Base-by-base conservation (phyloP, 2,888 invertebrate species). In the Agriopis leucophaearia region DNA sequence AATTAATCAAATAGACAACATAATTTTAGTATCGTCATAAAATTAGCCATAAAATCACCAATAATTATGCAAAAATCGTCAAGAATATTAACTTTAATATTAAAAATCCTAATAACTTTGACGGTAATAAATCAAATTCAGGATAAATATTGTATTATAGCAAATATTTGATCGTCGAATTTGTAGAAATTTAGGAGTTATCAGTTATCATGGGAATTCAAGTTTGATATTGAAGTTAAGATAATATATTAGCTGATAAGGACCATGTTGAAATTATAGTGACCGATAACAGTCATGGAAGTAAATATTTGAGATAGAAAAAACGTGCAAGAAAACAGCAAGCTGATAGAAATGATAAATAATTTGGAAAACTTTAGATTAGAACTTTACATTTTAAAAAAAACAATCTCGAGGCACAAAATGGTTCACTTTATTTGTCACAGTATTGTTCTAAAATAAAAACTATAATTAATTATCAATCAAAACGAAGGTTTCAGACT, bases 221-320 rank as follows among this genome's bases (percentile, higher is more conserved):
- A 59, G 70, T 58, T 58, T 58, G 42, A 56, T 66, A 67, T 67
- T 63, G 50, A 56, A 51, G 15, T 78, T 78, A 71, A 71, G 58
- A 51, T 67, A 71, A 71, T 56, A 51, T 67, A 71, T 18, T 56
- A 59, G 42, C 55, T 15, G 78, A 82, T 78, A 78, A 75, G 67
- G 62, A 61, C 71, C 76, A 78, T 75, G 71, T 69, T 57, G 69
- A 74, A 70, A 78, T 78, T 74, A 72, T 71, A 71, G 74, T 82
- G 82, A 82, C 82, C 82, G 82, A 83, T 83, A 83, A 78, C 62
- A 12, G 40, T 12, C 12, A 50, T n/a, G 38, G 27, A 47, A 56
- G 10, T 6, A 66, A 69, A 13, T 48, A 58, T 51, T 56, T 51
- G 44, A 59, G 18, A 64, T 27, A 55, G 35, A 38, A 65, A 36